A percentile compares a stretch with the other conserved stretches of the same genome.
Conservation (phyloP, 2,113 vertebrate genomes). For the Dolichallabes microphthalmus region DNA sequence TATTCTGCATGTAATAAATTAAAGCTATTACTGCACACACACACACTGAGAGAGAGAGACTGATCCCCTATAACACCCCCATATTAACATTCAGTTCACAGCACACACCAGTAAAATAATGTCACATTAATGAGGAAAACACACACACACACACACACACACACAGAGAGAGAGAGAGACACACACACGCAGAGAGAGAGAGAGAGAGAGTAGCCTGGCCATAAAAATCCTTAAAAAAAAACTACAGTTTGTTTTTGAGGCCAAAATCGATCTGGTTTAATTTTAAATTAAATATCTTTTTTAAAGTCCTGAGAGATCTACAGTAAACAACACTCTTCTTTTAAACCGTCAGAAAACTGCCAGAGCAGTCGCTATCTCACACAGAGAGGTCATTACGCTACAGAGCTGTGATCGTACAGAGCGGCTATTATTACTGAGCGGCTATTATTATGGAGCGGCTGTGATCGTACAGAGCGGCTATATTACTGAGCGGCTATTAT, state of each 20-base stretch:
- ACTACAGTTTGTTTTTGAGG: not conserved
- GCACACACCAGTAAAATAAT: constrained; percentile 9
- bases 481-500: too few species aligned
- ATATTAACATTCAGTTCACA: constrained; percentile 10
- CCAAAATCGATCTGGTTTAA: not conserved
- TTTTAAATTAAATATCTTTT: not conserved
- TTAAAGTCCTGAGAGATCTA: not conserved
- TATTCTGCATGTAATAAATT: constrained; percentile 56
- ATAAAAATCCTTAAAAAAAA: not conserved
- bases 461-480: not conserved
- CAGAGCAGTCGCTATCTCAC: not conserved
- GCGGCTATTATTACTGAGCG: too few species aligned
- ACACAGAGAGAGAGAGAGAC: constrained; percentile 28
- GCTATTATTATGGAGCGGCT: not conserved
- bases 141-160: constrained; percentile 19
- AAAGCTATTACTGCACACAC: constrained; percentile 57
- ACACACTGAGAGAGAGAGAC: constrained; percentile 5
- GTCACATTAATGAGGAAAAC: constrained; percentile 12
- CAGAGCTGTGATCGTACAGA: not conserved
- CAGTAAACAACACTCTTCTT: not conserved
- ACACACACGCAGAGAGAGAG: too few species aligned
- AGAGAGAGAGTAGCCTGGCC: too few species aligned
- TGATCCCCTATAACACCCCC: constrained; percentile 52
- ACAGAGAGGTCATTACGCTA: not conserved
- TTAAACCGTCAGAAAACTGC: not conserved